phyloP scores from a whole-genome alignment of 2,888 invertebrate species.

The Rotaria socialis region DNA sequence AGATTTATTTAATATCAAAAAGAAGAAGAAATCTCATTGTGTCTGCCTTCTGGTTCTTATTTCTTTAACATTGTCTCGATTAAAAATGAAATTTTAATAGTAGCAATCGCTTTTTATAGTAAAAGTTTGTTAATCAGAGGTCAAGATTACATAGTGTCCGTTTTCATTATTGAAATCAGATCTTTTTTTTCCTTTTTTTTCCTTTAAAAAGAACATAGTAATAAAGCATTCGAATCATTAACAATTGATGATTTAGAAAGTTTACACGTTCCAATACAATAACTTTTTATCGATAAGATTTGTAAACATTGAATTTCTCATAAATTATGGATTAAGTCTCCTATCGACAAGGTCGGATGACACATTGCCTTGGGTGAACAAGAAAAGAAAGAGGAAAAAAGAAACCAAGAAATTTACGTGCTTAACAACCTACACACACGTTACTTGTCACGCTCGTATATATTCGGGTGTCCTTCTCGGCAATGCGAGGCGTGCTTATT shows the following conservation, averaged over 20 bases:
- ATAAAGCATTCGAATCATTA: too few species aligned
- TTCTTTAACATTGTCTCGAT: too few species aligned
- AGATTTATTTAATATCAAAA: background rate
- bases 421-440: conserved; percentile 8
- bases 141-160: background rate
- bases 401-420: background rate
- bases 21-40: background rate
- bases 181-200: background rate
- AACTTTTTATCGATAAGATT: too few species aligned
- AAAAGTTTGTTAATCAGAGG: background rate
- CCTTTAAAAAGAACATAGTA: background rate
- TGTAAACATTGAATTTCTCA: background rate
- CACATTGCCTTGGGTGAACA: background rate
- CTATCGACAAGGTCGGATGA: background rate
- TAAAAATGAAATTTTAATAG: background rate
- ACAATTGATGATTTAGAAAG: too few species aligned
- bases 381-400: background rate
- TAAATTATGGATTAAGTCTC: background rate
- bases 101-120: background rate
- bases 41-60: background rate
- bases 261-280: too few species aligned
- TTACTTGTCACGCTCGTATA: conserved; percentile 7
- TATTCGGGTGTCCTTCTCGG: background rate
- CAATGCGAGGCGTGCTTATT: background rate
- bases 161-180: background rate